Conservation (phyloP, 2,888 invertebrate species). For the Napeogenes sylphis region DNA sequence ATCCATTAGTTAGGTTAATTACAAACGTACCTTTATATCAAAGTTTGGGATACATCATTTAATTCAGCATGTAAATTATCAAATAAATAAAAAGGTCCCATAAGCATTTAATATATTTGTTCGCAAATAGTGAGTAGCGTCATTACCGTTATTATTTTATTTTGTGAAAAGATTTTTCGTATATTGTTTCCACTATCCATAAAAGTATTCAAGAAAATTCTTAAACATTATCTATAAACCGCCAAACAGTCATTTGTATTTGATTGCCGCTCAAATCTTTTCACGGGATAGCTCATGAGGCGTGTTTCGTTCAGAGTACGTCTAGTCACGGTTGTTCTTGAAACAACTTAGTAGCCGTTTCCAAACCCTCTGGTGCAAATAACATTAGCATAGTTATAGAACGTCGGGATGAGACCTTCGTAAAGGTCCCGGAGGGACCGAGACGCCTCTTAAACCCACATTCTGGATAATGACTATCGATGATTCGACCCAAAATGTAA, state of each 20-base stretch:
- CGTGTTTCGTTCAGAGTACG: conserved; percentile 19
- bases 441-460: conserved; percentile 74
- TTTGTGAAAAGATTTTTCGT: too few relatives aligned
- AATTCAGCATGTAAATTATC: too few relatives aligned
- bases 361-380: conserved; percentile 73
- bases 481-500: conserved; percentile 69
- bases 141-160: too few relatives aligned
- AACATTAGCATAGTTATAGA: conserved; percentile 78
- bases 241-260: conserved; percentile 18
- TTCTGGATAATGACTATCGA: conserved; percentile 77
- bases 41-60: too few relatives aligned
- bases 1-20: too few relatives aligned
- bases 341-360: conserved; percentile 44
- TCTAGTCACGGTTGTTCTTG: conserved; percentile 13
- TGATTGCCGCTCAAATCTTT: conserved; percentile 31
- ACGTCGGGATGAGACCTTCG: conserved; percentile 72
- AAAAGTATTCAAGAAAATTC: neutral
- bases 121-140: too few relatives aligned
- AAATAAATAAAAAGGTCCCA: too few relatives aligned
- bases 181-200: too few relatives aligned
- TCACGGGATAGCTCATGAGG: conserved; percentile 32
- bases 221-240: conserved; percentile 2
- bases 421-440: conserved; percentile 71
- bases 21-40: too few relatives aligned
- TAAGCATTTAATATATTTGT: too few relatives aligned